Percentiles rank a stretch among this genome's conserved stretches.
Conservation (phyloP, 2,888 invertebrate genomes). For the Acanthosepion esculentum region DNA sequence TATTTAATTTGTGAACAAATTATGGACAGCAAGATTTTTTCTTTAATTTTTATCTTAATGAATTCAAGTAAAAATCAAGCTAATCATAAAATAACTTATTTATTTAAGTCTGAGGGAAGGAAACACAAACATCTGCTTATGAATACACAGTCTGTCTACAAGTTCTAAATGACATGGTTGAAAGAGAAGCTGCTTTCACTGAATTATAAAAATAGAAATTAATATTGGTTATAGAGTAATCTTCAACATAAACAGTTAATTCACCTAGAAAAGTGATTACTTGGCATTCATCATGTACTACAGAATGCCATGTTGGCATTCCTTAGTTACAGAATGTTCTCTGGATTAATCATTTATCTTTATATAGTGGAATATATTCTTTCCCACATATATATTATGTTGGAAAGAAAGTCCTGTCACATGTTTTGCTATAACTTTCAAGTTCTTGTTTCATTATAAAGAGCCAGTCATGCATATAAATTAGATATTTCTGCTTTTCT, state of each 20-base stretch:
- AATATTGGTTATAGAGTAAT: neutral
- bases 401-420: no score
- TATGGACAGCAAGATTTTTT: neutral
- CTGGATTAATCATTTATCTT: no score
- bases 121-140: neutral
- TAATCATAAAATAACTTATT: neutral
- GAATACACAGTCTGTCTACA: neutral
- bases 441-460: no score
- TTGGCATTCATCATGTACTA: no score
- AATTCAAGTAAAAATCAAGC: neutral
- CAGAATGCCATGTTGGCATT: no score
- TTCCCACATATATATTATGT: no score
- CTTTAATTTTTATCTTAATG: no score
- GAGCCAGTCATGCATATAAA: no score
- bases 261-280: neutral
- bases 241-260: neutral
- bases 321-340: no score
- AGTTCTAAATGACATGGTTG: neutral
- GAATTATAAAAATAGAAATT: neutral
- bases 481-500: no score
- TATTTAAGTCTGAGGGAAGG: neutral
- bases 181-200: neutral
- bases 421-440: no score
- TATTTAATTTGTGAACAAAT: neutral
- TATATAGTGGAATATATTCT: no score